Evolutionary conservation across 2,113 vertebrate genomes (phyloP).

Genomic region (Cyprinus carpio): DNA sequence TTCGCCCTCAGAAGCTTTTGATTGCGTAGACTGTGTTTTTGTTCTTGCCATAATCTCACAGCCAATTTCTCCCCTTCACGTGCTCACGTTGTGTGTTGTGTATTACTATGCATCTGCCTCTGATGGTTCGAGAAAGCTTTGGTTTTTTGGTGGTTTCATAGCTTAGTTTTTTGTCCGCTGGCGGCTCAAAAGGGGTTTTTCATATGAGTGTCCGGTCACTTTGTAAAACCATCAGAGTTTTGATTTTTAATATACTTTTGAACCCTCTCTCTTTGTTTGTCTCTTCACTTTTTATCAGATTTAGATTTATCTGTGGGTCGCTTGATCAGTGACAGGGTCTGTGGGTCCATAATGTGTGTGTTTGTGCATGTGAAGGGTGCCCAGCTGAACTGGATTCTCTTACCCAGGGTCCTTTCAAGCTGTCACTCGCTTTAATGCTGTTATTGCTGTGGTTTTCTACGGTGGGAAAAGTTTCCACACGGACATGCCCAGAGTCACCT

Average conservation of each 20-base stretch:
- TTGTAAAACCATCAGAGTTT: constrained; percentile 73
- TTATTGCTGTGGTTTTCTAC: constrained; percentile 61
- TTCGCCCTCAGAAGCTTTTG: neutral
- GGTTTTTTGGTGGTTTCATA: constrained; percentile 43
- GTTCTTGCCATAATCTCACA: neutral
- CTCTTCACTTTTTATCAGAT: constrained; percentile 67
- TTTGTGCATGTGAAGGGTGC: constrained; percentile 44
- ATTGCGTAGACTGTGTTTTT: no score
- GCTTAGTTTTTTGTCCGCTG: constrained; percentile 53
- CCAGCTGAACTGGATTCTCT: constrained; percentile 56
- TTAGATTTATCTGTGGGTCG: constrained; percentile 68
- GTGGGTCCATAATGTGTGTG: constrained; percentile 42
- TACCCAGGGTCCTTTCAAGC: constrained; percentile 65
- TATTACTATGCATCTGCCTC: constrained; percentile 37
- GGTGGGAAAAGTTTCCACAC: constrained; percentile 61
- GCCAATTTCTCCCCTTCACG: neutral
- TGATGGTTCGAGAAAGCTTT: constrained; percentile 38
- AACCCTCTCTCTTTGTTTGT: constrained; percentile 61
- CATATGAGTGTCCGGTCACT: no score
- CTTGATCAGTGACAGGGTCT: constrained; percentile 49
- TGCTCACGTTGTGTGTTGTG: neutral
- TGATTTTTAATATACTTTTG: constrained; percentile 63
- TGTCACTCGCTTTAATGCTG: constrained; percentile 64
- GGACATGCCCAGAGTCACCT: constrained; percentile 15
- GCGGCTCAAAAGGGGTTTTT: constrained; percentile 55